Base-by-base conservation (phyloP, 2,797 vertebrate genomes). In the Myotis myotis region DNA sequence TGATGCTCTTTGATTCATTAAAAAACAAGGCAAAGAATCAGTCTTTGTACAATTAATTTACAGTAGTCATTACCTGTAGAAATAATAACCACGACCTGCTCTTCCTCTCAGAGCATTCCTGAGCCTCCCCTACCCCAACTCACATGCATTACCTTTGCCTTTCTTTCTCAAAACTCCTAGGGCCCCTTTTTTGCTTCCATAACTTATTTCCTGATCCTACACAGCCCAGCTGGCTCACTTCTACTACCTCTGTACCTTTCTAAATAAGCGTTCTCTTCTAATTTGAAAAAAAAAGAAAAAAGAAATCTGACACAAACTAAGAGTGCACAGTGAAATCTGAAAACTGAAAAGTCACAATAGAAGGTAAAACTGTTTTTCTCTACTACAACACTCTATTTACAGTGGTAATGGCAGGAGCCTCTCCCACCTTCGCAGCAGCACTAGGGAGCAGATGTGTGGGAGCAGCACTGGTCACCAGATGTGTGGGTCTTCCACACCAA, bases 261-360 rank as follows among this genome's bases (percentile, higher is more conserved):
- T 49, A 49, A 20, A n/a, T 75, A 74, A 30, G 6, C 28, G 75
- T n/a, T 75, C 16, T 75, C 28, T 49, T 75, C 5, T 75, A 75
- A 75, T 49, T 75, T n/a, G 30, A n/a, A 64, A n/a, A 64, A 64
- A 60, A 60, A 28, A 28, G 12, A 47, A 74, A 49, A 74, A 91
- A 86, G 70, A 92, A 86, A 92, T 86, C 22, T 55, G 33, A 47
- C 55, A 23, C 74, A 7, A 19, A 13, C 47, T 81, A 94, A 51
- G 16, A 57, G 19, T 74, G 23, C 33, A 47, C 19, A 83, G 55
- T 74, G 70, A 70, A 89, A 92, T 82, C 38, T 10, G 49, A 86
- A 88, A 88, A 57, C 25, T 9, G 44, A 57, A 79, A 7, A 33
- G 25, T 57, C 23, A 71, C 23, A 23, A 8, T n/a, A 22, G 30